These are phyloP conservation scores for Cynocephalus volans DNA, from an alignment of 2,113 vertebrate species.

Conservation along the genomic window DNA sequence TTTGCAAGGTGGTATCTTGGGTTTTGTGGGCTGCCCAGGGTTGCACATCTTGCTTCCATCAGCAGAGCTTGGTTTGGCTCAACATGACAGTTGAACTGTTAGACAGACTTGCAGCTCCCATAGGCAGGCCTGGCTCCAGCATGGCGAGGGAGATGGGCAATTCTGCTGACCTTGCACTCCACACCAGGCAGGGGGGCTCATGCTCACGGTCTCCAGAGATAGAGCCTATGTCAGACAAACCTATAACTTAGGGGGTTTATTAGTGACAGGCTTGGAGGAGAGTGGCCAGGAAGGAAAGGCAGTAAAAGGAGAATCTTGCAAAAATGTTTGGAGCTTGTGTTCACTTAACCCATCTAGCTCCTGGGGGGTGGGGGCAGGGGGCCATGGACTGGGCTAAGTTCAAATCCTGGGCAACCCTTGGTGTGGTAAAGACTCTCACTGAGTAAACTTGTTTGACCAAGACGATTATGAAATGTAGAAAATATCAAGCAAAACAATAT, in stretches of 20 bases:
- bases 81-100: neutral
- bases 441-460: neutral
- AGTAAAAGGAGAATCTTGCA: neutral
- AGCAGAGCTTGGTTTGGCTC: conserved; percentile 58
- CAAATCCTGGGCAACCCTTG: neutral
- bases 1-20: conserved; percentile 27
- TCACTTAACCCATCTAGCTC: neutral
- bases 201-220: neutral
- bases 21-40: neutral
- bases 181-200: neutral
- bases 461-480: neutral
- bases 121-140: neutral
- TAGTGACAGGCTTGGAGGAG: neutral
- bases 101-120: neutral
- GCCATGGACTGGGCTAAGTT: neutral
- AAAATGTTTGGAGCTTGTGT: neutral
- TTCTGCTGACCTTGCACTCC: neutral
- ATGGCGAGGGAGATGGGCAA: neutral
- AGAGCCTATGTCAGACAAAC: neutral
- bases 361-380: neutral
- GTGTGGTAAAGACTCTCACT: neutral
- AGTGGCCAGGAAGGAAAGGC: neutral
- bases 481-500: neutral
- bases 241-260: neutral
- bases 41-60: conserved; percentile 50